A percentile compares a stretch with the other conserved stretches of the same genome.
Evolutionary conservation across 2,113 vertebrate species (phyloP).

Genomic region (Leptobrachium ailaonicum): DNA sequence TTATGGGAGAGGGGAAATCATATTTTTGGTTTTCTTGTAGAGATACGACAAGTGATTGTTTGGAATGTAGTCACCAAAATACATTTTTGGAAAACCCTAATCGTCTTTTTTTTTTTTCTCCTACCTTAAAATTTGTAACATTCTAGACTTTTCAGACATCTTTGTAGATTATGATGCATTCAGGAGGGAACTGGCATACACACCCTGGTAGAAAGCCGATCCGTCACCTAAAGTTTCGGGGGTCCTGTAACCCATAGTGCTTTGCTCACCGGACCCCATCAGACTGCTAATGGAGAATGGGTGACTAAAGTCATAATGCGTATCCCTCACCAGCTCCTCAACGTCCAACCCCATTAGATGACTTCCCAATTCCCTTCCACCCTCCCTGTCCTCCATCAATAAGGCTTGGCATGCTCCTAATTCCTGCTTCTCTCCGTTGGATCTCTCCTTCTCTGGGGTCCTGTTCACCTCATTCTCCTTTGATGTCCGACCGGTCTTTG

Average conservation of each 20-base stretch:
- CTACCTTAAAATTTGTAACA: background rate
- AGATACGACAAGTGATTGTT: background rate
- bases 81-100: background rate
- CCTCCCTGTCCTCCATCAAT: conserved; percentile 70
- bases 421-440: conserved; percentile 67
- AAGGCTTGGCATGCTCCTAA: conserved; percentile 75
- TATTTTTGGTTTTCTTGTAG: background rate
- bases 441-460: conserved; percentile 63
- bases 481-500: conserved; percentile 53
- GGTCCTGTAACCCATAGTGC: conserved; percentile 73
- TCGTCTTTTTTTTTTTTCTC: background rate
- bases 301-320: conserved; percentile 90
- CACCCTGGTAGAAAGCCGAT: conserved; percentile 81
- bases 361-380: conserved; percentile 66
- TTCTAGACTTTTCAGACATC: background rate
- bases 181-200: conserved; percentile 86
- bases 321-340: conserved; percentile 83
- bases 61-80: background rate
- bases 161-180: conserved; percentile 73
- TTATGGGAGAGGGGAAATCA: too few species aligned
- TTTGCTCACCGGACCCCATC: conserved; percentile 82
- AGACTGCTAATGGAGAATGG: conserved; percentile 91
- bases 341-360: conserved; percentile 71
- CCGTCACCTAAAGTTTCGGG: conserved; percentile 72
- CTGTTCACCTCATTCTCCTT: conserved; percentile 60